Base-by-base conservation (phyloP, 2,113 vertebrate species). In the Pygoscelis adeliae region DNA sequence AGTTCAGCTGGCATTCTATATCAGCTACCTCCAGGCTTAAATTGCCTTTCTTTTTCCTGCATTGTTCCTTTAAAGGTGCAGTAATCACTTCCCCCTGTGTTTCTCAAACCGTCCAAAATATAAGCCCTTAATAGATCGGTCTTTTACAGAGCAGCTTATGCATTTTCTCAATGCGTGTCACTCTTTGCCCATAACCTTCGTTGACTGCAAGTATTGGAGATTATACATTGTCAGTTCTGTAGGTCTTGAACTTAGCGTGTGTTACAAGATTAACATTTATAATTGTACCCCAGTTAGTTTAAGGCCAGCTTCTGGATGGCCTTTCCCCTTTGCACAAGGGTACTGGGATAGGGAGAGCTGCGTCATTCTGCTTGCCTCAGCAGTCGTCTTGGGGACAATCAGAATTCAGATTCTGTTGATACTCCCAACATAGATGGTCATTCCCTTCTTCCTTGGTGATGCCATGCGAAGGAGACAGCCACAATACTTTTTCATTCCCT, bases 1-100 rank as follows among this genome's bases (percentile, higher is more conserved):
- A 94, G 95, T 94, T 95, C 95, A 93, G 71, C 95, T 90, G 87
- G 74, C 66, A 53, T 88, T 95, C 92, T 86, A 13, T 90, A 88
- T 96, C 78, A 83, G 90, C 82, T 86, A 58, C 90, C 82, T 93
- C 63, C 74, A 93, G 96, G 87, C 85, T 94, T 85, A 85, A 90
- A 94, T 65, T 96, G 74, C 82, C 38, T 95, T 94, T 93, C 72
- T 94, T 91, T 90, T 85, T 73, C 82, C 34, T 80, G 40, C 50
- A 15, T 80, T 84, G 32, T 88, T 91, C 47, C 18, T 88, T 93
- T 96, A 95, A 93, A 91, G 87, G 65, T 91, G 23, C 42, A 80
- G 70, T 92, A 90, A 93, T 96, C 70, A 53, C 76, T 96, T 85
- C 58, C 32, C 29, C 69, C 49, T 63, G 40, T 59, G 87, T 77